A percentile compares a stretch with the other conserved stretches of the same genome.
phyloP scores from a whole-genome alignment of 2,797 vertebrate species.

The Tamandua tetradactyla region DNA sequence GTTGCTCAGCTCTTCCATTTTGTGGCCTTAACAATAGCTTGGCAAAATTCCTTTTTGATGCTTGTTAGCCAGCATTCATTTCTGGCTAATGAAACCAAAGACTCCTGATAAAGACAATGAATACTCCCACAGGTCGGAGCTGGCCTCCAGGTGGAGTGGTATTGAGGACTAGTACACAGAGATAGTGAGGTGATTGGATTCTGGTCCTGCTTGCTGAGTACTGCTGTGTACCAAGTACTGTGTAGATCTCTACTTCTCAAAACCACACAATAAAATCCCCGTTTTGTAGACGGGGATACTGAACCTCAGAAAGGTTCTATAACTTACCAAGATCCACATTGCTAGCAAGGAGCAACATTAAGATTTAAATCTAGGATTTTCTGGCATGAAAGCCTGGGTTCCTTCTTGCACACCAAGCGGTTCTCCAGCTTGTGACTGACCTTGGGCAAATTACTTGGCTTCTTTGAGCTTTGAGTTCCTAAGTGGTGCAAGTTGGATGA shows the following conservation, averaged over 20 bases:
- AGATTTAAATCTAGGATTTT: constrained; percentile 16
- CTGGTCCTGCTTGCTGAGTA: background rate
- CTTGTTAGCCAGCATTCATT: background rate
- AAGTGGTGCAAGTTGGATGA: background rate
- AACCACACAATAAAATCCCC: background rate
- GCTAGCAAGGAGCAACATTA: background rate
- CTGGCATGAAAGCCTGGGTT: background rate
- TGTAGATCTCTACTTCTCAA: too few species aligned
- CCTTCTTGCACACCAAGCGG: background rate
- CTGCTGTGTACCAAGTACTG: background rate
- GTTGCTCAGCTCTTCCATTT: background rate
- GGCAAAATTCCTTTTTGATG: background rate
- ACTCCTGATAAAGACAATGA: background rate
- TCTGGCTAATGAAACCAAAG: constrained; percentile 15
- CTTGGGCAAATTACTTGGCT: constrained; percentile 24
- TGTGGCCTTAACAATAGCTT: background rate
- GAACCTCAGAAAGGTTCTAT: background rate
- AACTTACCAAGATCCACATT: background rate
- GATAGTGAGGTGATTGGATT: background rate
- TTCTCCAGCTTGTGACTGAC: background rate
- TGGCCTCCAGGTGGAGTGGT: background rate
- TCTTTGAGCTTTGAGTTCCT: background rate
- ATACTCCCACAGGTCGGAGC: background rate
- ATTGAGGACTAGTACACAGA: background rate
- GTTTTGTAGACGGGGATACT: background rate